A percentile compares a stretch with the other conserved stretches of the same genome.
Evolutionary conservation across 2,113 vertebrate genomes (phyloP).

Genomic region (Hyaena hyaena): DNA sequence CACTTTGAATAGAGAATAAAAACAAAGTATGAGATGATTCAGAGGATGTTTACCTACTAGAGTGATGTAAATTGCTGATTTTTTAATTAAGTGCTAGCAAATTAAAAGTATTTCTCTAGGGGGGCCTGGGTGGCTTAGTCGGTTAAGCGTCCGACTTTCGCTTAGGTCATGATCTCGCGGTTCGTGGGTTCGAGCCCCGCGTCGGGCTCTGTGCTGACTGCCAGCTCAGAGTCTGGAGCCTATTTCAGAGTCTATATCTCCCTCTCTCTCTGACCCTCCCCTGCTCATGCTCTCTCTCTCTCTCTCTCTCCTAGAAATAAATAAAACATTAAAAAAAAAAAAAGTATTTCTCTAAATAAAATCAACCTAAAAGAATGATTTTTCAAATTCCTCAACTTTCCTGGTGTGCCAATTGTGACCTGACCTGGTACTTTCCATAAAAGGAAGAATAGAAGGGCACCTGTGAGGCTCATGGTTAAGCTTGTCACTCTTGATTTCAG

Average conservation of each 20-base stretch:
- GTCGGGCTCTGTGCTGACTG: too few relatives aligned
- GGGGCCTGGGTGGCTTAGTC: too few relatives aligned
- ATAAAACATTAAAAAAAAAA: neutral
- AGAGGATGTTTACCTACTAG: neutral
- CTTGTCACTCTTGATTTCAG: too few relatives aligned
- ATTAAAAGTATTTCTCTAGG: constrained; percentile 43
- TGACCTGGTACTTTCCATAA: constrained; percentile 23
- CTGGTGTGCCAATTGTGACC: neutral
- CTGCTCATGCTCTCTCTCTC: too few relatives aligned
- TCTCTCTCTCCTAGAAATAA: too few relatives aligned
- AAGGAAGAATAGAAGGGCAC: neutral
- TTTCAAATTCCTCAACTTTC: constrained; percentile 47
- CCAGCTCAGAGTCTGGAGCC: too few relatives aligned
- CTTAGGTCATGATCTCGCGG: too few relatives aligned
- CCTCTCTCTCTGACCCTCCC: too few relatives aligned
- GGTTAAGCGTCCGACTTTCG: too few relatives aligned
- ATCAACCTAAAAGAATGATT: constrained; percentile 13
- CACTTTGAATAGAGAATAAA: neutral
- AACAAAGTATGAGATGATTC: neutral
- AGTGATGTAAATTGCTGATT: neutral
- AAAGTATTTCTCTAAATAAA: constrained; percentile 48
- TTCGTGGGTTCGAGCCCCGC: too few relatives aligned
- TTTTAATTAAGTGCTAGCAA: neutral
- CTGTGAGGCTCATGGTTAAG: too few relatives aligned
- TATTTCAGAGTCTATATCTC: too few relatives aligned